Evolutionary conservation across 2,113 vertebrate genomes (phyloP).

Genomic region (Toxotes chatareus): DNA sequence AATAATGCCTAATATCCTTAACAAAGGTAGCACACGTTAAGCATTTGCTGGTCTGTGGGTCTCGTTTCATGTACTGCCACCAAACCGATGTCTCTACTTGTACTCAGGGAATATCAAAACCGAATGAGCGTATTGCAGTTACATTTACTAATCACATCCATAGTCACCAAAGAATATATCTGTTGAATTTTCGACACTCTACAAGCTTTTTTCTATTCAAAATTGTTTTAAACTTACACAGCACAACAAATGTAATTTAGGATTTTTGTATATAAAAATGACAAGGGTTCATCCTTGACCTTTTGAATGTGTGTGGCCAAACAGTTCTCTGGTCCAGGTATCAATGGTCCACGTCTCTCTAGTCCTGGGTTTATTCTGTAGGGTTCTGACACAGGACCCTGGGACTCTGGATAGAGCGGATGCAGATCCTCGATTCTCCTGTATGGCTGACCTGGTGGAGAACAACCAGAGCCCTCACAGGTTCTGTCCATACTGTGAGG

Average conservation of each 20-base stretch:
- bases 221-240: not conserved
- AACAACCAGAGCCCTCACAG: slow-evolving; percentile 77
- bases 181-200: not conserved
- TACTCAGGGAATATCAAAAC: not conserved
- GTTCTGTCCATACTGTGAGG: slow-evolving; percentile 89
- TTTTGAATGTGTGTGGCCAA: slow-evolving; percentile 78
- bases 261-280: slow-evolving; percentile 7
- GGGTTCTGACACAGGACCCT: slow-evolving; percentile 82
- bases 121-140: not conserved
- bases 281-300: slow-evolving; percentile 73
- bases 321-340: slow-evolving; percentile 73
- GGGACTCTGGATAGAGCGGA: slow-evolving; percentile 75
- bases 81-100: not conserved
- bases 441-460: slow-evolving; percentile 82
- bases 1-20: slow-evolving; percentile 87
- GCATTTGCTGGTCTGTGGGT: not conserved
- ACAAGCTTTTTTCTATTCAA: not conserved
- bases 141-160: not conserved
- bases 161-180: not conserved
- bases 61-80: not conserved
- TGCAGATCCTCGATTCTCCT: slow-evolving; percentile 77
- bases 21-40: not conserved
- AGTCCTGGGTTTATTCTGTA: slow-evolving; percentile 80
- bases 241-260: not conserved
- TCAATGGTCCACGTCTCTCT: slow-evolving; percentile 78